Base-by-base conservation (phyloP, 1,140 invertebrate species). In the Bombus consobrinus region DNA sequence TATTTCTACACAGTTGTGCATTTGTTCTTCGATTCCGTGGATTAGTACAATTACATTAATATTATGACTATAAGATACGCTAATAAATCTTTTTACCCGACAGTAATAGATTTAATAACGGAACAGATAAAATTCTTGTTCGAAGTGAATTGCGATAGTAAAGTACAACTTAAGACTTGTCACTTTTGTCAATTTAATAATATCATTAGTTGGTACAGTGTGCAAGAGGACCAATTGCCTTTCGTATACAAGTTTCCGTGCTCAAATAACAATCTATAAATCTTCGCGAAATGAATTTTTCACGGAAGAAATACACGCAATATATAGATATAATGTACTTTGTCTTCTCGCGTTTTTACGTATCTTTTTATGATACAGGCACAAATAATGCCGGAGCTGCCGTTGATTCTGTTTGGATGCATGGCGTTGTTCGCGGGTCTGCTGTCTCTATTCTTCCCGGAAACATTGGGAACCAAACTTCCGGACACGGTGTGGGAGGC, bases 401-500 rank as follows among this genome's bases (percentile, higher is more conserved):
- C 97, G 3, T 94, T 97, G 5, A 92, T 97, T 34, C 93, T 98
- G 37, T 98, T 98, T 93, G 97, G 97, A 0, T 92, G 94, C 32
- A 96, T 97, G 90, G 96, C 97, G 13, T 91, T 97, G 1, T 91
- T 96, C 32, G 96, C 97, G 57, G 96, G 96, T 4, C 28, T 96
- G 18, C 91, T 97, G 43, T 96, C 96, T 15, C 92, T 97, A 9
- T 94, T 96, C 18, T 96, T 97, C 88, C 97, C 97, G 0, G 97
- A 98, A 95, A 98, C 97, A 0, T 92, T 96, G 15, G 96, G 96
- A 64, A 95, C 95, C 12, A 97, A 96, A 88, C 93, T 97, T 85
- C 97, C 97, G 1, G 97, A 97, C 93, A 97, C 97, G 0, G 93
- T 97, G 4, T 95, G 96, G 84, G 97, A 97, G 88, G 97, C 97